Base-by-base conservation (phyloP, 2,888 invertebrate genomes). In the Achlya flavicornis region DNA sequence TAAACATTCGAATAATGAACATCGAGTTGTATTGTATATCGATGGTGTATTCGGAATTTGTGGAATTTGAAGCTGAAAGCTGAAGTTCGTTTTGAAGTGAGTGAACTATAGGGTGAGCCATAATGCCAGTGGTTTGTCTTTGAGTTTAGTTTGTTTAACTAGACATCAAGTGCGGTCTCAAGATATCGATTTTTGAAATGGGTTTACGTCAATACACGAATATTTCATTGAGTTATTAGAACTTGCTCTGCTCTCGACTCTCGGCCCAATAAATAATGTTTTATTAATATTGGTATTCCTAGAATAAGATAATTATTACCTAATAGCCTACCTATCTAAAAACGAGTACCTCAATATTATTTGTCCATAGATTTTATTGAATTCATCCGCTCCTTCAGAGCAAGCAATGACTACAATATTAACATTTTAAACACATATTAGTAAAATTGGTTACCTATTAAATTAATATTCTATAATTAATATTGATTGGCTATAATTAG, bases 401-500 rank as follows among this genome's bases (percentile, higher is more conserved):
- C 6, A 53, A 53, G 16, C 19, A 19, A 53, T 53, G 19, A 53
- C n/a, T 19, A 3, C 10, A 10, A 53, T 53, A 53, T 53, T 53
- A 19, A 19, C 19, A 53, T 53, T 35, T 58, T n/a, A 35, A 35
- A 14, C n/a, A n/a, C 58, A 35, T 58, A 35, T 35, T 58, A n/a
- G 33, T 33, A 33, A 33, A 26, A 35, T 58, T 32, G 35, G 32
- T 58, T 35, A 12, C 41, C 12, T 41, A 43, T 60, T 60, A 60
- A 60, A 43, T 60, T 19, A 19, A 19, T 41, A 12, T 19, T n/a
- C 41, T 16, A 7, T 41, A 41, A 60, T 60, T 16, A 26, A 19
- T 60, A 60, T 35, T 58, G 33, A 58, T 35, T 35, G n/a, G 35
- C 16, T 35, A 35, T 33, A 58, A 60, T 60, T 43, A 60, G 41